Conservation (phyloP, 2,888 invertebrate genomes). For the Ectemnius lituratus region DNA sequence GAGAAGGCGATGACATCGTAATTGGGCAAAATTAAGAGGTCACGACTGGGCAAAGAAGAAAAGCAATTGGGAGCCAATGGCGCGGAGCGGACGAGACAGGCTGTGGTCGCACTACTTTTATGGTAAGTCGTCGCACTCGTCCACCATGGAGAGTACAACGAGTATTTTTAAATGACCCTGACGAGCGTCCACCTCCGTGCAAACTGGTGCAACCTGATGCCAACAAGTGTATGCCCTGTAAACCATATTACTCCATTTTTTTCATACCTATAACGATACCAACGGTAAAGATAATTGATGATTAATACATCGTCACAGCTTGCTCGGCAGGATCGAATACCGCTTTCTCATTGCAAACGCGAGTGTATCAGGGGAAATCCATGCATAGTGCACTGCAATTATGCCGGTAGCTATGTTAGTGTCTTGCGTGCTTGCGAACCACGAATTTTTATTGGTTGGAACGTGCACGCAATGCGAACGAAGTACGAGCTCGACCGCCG, state of each 20-base stretch:
- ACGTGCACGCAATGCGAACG: slow-evolving; percentile 13
- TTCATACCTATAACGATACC: no score
- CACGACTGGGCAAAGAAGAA: slow-evolving; percentile 12
- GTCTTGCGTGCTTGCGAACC: slow-evolving; percentile 10
- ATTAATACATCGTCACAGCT: background rate
- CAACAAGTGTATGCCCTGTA: background rate
- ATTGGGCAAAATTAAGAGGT: slow-evolving; percentile 12
- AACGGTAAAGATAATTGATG: background rate
- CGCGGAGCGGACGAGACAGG: slow-evolving; percentile 29
- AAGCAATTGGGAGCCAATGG: slow-evolving; percentile 31
- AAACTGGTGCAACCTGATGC: background rate
- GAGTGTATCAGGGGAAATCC: background rate
- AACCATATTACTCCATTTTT: no score
- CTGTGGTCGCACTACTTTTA: slow-evolving; percentile 47
- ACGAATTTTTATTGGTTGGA: slow-evolving; percentile 24
- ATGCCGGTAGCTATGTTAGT: background rate
- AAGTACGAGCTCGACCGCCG: background rate
- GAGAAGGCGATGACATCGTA: slow-evolving; percentile 23
- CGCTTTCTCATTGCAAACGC: background rate
- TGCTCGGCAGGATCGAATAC: background rate
- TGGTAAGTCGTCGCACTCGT: slow-evolving; percentile 44
- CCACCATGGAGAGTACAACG: background rate
- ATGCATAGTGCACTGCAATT: background rate
- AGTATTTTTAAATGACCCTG: background rate
- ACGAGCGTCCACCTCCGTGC: background rate